Conservation (phyloP, 2,888 invertebrate genomes). For the Leptodirus hochenwartii region DNA sequence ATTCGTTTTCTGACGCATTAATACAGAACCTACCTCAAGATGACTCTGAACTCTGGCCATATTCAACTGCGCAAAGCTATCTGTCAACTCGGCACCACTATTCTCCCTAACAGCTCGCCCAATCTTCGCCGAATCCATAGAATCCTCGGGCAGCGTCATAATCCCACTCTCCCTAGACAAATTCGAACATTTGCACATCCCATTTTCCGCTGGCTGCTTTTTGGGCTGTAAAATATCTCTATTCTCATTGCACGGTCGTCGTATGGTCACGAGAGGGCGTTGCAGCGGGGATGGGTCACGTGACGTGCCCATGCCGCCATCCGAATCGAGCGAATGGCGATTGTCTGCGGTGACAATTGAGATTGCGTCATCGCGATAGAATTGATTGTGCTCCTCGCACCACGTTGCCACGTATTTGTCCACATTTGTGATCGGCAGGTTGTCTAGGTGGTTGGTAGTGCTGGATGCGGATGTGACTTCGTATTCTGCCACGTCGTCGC, state of each 20-base stretch:
- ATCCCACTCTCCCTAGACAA: constrained; percentile 22
- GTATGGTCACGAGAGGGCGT: too few species aligned
- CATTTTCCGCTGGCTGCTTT: background rate
- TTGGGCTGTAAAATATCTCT: constrained; percentile 1
- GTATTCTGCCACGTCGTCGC: constrained; percentile 41
- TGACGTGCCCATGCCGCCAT: too few species aligned
- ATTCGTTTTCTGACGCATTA: too few species aligned
- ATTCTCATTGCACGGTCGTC: too few species aligned
- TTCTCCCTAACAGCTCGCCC: constrained; percentile 3
- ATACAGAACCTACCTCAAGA: too few species aligned
- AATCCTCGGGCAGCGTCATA: constrained; percentile 17
- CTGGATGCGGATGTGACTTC: constrained; percentile 17
- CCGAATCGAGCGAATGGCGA: too few species aligned
- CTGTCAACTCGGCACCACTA: constrained; percentile 5
- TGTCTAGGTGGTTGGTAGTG: constrained; percentile 13
- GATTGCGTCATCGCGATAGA: too few species aligned
- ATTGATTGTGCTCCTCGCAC: too few species aligned
- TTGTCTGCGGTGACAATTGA: too few species aligned
- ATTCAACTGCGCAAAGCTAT: too few species aligned
- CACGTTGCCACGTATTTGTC: constrained; percentile 23
- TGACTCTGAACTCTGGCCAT: too few species aligned
- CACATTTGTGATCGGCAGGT: constrained; percentile 20
- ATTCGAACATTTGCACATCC: constrained; percentile 10
- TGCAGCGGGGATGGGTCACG: too few species aligned
- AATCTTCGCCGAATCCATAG: constrained; percentile 8